A percentile compares a stretch with the other conserved stretches of the same genome.
phyloP scores from a whole-genome alignment of 2,113 vertebrate species.

The Grallaria varia region DNA sequence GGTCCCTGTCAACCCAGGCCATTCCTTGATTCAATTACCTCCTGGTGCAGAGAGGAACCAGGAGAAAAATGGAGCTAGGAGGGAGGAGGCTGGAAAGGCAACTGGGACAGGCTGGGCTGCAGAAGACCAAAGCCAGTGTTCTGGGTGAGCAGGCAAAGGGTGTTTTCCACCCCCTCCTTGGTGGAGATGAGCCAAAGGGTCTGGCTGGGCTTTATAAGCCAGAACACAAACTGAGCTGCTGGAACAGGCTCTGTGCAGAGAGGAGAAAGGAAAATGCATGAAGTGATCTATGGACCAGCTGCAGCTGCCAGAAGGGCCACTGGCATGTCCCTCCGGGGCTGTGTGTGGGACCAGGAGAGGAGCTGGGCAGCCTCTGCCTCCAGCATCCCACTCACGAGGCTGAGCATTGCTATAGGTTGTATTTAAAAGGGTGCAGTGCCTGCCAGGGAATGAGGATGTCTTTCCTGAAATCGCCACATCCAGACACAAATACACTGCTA shows the following conservation, averaged over 20 bases:
- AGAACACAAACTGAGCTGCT: slow-evolving; percentile 30
- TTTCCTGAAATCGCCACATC: not conserved
- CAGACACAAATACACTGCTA: not conserved
- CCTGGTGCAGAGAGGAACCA: not conserved
- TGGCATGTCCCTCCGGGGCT: not conserved
- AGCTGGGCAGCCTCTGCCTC: not conserved
- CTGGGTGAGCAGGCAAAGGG: not conserved
- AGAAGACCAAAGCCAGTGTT: not conserved
- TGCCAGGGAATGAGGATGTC: not conserved
- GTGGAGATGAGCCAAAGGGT: slow-evolving; percentile 53
- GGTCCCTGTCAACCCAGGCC: not conserved
- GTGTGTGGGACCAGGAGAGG: not conserved
- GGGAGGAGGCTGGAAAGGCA: not conserved
- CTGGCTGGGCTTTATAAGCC: slow-evolving; percentile 40
- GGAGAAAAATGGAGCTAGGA: not conserved
- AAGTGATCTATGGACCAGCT: not conserved
- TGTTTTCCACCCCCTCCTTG: slow-evolving; percentile 24
- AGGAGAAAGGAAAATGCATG: not conserved
- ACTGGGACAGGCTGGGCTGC: not conserved
- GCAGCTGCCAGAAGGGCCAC: not conserved
- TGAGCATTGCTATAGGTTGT: rapidly evolving
- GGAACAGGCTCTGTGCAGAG: not conserved
- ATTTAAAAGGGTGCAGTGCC: not conserved
- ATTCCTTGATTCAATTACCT: not conserved
- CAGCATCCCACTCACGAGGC: rapidly evolving